Evolutionary conservation across 2,888 invertebrate species (phyloP).

Genomic region (Panopea generosa): DNA sequence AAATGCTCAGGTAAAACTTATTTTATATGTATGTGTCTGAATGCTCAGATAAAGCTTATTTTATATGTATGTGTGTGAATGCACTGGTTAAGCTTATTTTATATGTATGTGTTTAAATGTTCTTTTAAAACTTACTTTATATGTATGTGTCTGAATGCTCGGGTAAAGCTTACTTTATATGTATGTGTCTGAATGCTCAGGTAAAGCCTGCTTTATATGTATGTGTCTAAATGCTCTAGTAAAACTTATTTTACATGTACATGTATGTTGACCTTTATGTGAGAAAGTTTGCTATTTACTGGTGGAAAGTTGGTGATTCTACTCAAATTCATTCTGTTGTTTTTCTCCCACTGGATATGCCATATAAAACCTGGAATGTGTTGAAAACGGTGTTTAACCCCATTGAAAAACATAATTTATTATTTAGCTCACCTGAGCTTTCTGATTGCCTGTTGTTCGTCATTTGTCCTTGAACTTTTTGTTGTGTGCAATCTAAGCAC

Average conservation of each 20-base stretch:
- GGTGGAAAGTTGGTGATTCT: too few species aligned
- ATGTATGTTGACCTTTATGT: too few species aligned
- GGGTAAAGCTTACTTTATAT: constrained; percentile 25
- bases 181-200: constrained; percentile 49
- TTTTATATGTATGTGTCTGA: background rate
- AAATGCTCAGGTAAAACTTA: background rate
- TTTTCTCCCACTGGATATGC: too few species aligned
- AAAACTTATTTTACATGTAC: background rate
- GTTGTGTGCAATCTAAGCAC: too few species aligned
- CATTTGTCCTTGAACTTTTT: background rate
- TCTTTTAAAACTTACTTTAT: too few species aligned
- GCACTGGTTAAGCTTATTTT: background rate
- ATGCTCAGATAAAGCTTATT: background rate
- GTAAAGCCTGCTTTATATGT: constrained; percentile 9
- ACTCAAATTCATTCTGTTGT: too few species aligned
- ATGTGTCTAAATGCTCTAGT: background rate
- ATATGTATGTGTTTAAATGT: background rate
- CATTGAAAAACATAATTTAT: too few species aligned
- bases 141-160: constrained; percentile 45
- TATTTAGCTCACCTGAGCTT: too few species aligned
- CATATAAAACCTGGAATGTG: too few species aligned
- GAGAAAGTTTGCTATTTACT: too few species aligned
- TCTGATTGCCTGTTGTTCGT: background rate
- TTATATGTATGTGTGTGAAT: background rate
- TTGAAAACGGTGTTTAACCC: too few species aligned